Evolutionary conservation across 2,888 invertebrate species (phyloP), one percentile per base, ranked within the genome.

Genomic region (Drosophila percnosoma): DNA sequence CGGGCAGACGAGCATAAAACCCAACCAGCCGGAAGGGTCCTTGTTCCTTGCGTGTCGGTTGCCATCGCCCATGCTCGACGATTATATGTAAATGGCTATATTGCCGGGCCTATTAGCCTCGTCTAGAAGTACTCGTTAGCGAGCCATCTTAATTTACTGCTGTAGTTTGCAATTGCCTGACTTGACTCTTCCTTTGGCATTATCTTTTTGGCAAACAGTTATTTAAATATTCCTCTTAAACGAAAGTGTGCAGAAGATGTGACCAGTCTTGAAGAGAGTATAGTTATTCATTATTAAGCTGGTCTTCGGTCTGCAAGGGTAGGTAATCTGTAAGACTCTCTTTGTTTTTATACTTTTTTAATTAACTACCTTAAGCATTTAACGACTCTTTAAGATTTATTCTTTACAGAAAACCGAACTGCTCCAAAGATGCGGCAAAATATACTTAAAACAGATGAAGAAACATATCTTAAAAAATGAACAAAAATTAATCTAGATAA

Each of bases 21-120:
- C 33, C 82, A 81, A 63, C 73, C 78, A 81, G 60, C 73, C 79
- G 73, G 82, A 80, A 81, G 78, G 78, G 73, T 78, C 76, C 73
- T 73, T 69, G 73, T 62, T 78, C 73, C 68, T 73, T 69, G 76
- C 73, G 59, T 79, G 67, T 73, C 76, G 49, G 58, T 52, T 62
- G 40, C 59, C 57, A 53, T 48, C 57, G 48, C 38, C 60, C 40
- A 40, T 49, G 34, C 61, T 29, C n/a, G 48, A 6, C 21, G 54
- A 65, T 52, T 64, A 63, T 65, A 79, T 79, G 78, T 75, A 79
- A 79, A 78, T 78, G 79, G 65, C 67, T 65, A 45, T 78, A 78
- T 75, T 72, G 75, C 40, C 33, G 45, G 29, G 51, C 75, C 54
- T 52, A 75, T 75, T 75, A 71, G 67, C 54, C 52, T 33, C 54